Base-by-base conservation (phyloP, 2,797 vertebrate species). In the Saxicola maurus region DNA sequence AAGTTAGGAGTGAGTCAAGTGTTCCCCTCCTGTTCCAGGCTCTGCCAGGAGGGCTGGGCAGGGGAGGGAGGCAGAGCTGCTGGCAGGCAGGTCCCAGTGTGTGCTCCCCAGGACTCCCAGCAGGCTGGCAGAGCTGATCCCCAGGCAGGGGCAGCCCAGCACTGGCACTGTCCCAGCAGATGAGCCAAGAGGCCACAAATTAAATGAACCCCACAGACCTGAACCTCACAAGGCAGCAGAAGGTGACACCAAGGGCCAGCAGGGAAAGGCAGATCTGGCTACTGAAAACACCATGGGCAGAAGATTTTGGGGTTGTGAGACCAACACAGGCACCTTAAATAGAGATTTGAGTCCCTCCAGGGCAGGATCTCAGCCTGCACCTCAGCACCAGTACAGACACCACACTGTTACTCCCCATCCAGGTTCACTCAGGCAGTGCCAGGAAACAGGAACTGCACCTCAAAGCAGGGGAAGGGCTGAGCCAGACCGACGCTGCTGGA, bases 391-490 rank as follows among this genome's bases (percentile, higher is more conserved):
- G 68, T 37, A 46, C 52, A 65, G 42, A 30, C 67, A 45, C 45
- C 52, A 46, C 3, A 19, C 28, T 14, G 35, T 53, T 10, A n/a
- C 18, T 53, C 84, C 89, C 81, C 33, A 4, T 25, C 38, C 55
- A 24, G 30, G 48, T 18, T 55, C 57, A 78, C 53, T 42, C 13
- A 15, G 11, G 59, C 75, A 64, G 15, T 1, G 8, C 31, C 85
- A 69, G 75, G 40, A 75, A 75, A 76, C 66, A 87, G 57, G 45
- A 90, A n/a, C 48, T 37, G 49, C 17, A 21, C 38, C 49, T 61
- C n/a, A 60, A 30, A 86, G 64, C 78, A 83, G 79, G 71, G 65
- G 27, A 43, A 82, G 57, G 82, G 77, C 76, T 40, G 76, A 57
- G 85, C 76, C 74, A 43, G 43, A 28, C 74, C 14, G 84, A 82